Conservation (phyloP, 2,888 invertebrate species). For the Ormyrus labotus region DNA sequence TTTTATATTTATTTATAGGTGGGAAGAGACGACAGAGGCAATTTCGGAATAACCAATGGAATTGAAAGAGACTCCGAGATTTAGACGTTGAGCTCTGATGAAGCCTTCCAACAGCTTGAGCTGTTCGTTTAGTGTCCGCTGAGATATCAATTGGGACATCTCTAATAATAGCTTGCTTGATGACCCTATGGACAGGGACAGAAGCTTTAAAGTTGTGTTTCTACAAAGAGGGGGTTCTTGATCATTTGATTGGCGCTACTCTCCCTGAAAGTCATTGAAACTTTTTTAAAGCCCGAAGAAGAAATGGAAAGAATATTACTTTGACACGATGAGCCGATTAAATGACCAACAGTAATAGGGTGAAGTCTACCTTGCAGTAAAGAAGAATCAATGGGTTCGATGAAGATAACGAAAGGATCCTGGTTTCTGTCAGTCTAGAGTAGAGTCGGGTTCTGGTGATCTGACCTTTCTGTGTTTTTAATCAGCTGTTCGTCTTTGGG, state of each 20-base stretch:
- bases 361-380: too few species aligned
- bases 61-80: background rate
- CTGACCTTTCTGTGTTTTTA: too few species aligned
- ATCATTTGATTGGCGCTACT: background rate
- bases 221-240: background rate
- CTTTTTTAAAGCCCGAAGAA: background rate
- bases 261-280: background rate
- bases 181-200: background rate
- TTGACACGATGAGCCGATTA: background rate
- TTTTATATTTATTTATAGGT: too few species aligned
- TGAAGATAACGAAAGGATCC: too few species aligned
- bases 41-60: too few species aligned
- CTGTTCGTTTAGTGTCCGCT: background rate
- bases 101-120: background rate
- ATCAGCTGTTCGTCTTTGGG: too few species aligned
- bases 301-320: background rate
- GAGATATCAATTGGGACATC: background rate
- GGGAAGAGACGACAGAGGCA: background rate
- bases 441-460: too few species aligned
- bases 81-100: background rate
- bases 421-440: too few species aligned
- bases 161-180: slow-evolving; percentile 19
- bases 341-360: too few species aligned
- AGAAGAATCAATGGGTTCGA: too few species aligned
- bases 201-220: background rate